Percentiles rank a stretch among this genome's conserved stretches.
Evolutionary conservation across 2,113 vertebrate species (phyloP).

Genomic region (Leucopsar rothschildi): DNA sequence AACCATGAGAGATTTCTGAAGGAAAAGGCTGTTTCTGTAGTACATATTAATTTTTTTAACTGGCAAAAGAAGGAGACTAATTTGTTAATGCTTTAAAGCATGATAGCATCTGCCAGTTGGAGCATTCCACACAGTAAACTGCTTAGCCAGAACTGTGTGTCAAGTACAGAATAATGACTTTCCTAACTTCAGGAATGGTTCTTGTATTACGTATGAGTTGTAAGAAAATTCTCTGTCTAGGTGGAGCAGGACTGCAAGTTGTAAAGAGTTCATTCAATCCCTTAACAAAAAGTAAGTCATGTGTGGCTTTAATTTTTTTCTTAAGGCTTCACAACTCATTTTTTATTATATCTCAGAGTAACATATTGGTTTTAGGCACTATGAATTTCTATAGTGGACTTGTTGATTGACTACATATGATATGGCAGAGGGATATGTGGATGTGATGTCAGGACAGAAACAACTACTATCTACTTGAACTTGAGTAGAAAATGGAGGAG

Average conservation of each 20-base stretch:
- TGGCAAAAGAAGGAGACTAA: not conserved
- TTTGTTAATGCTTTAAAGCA: not conserved
- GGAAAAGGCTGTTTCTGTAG: not conserved
- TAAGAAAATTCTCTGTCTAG: not conserved
- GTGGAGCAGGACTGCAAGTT: not conserved
- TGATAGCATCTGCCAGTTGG: not conserved
- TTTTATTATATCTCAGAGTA: not conserved
- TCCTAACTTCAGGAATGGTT: not conserved
- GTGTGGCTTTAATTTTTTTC: not conserved
- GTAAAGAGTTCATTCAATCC: not conserved
- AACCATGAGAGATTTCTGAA: not conserved
- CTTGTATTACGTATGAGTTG: not conserved
- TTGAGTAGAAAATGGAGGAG: not conserved
- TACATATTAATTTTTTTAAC: not conserved
- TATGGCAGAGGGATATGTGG: not conserved
- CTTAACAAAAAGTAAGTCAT: not conserved
- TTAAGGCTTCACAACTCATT: not conserved
- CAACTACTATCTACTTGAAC: not conserved
- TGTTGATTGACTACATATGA: not conserved
- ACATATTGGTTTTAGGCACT: not conserved
- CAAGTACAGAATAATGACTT: not conserved
- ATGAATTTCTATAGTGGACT: not conserved
- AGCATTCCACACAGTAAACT: not conserved
- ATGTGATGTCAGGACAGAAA: not conserved
- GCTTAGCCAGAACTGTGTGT: not conserved